A percentile compares a stretch with the other conserved stretches of the same genome.
These are phyloP conservation scores for Ibidorhyncha struthersii DNA, from an alignment of 2,113 vertebrate genomes.

Conservation along the genomic window DNA sequence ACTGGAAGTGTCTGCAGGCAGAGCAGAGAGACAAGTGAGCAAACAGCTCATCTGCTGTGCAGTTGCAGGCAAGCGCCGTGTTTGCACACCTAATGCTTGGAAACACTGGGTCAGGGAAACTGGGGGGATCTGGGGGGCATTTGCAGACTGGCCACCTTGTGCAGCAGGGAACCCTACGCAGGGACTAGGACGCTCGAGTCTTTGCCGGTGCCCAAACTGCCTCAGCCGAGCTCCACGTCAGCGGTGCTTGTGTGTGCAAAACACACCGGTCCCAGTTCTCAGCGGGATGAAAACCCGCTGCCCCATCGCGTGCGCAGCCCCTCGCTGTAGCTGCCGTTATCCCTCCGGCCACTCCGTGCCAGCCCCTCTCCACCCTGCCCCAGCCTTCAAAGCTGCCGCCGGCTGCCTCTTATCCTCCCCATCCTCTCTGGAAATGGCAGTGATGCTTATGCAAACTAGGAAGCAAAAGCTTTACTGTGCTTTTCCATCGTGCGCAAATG, in stretches of 20 bases:
- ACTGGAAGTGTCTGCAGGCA: neutral
- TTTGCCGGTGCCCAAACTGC: accelerated
- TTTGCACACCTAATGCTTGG: neutral
- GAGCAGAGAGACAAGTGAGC: neutral
- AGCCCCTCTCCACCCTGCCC: neutral
- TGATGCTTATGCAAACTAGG: neutral
- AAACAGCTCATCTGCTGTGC: neutral
- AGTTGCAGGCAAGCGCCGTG: neutral
- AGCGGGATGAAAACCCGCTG: accelerated
- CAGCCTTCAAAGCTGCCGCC: neutral
- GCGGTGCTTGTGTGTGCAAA: accelerated
- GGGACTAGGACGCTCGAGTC: accelerated
- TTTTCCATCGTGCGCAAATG: neutral
- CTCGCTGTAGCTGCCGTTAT: accelerated
- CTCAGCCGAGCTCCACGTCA: accelerated
- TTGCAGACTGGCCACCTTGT: accelerated
- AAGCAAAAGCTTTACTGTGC: neutral
- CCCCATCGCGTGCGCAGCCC: accelerated
- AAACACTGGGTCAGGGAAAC: neutral
- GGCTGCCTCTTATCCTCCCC: neutral
- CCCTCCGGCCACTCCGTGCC: neutral
- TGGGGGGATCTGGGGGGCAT: accelerated
- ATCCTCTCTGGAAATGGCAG: neutral
- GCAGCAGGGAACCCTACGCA: accelerated
- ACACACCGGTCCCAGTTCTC: accelerated